phyloP scores from a whole-genome alignment of 2,797 vertebrate genomes.

The Heteromormyrus szaboi region DNA sequence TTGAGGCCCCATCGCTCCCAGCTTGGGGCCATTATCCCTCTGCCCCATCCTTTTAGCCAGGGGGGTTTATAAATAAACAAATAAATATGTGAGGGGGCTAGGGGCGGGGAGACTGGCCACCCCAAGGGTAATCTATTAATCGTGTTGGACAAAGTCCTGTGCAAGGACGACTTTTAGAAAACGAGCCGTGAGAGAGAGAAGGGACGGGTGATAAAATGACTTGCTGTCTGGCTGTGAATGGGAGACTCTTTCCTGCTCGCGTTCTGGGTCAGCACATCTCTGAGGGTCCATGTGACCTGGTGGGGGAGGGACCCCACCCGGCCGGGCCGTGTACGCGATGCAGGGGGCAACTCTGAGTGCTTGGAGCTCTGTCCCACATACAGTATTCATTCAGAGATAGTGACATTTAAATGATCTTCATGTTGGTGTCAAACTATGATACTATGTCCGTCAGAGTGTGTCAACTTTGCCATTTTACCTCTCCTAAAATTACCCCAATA shows the following conservation, averaged over 20 bases:
- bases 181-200: not conserved
- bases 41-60: not conserved
- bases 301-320: not conserved
- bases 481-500: not conserved
- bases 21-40: not conserved
- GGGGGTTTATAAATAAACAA: not conserved
- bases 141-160: not conserved
- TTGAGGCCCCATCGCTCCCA: not conserved
- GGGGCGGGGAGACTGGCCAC: not conserved
- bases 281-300: not conserved
- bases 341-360: not conserved
- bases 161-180: not conserved
- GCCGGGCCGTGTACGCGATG: not conserved
- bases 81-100: not conserved
- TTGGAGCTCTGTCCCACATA: not conserved
- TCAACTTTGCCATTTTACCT: not conserved
- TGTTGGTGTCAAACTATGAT: not conserved
- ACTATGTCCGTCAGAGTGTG: not conserved
- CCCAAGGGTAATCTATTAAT: slow-evolving; percentile 14
- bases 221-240: slow-evolving; percentile 7
- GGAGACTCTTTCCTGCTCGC: not conserved
- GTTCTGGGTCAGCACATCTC: not conserved
- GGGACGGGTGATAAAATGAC: not conserved
- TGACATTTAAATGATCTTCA: not conserved
- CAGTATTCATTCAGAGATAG: not conserved